Percentiles rank a stretch among this genome's conserved stretches.
Evolutionary conservation across 2,113 vertebrate genomes (phyloP).

Genomic region (Paracanthobrama guichenoti): DNA sequence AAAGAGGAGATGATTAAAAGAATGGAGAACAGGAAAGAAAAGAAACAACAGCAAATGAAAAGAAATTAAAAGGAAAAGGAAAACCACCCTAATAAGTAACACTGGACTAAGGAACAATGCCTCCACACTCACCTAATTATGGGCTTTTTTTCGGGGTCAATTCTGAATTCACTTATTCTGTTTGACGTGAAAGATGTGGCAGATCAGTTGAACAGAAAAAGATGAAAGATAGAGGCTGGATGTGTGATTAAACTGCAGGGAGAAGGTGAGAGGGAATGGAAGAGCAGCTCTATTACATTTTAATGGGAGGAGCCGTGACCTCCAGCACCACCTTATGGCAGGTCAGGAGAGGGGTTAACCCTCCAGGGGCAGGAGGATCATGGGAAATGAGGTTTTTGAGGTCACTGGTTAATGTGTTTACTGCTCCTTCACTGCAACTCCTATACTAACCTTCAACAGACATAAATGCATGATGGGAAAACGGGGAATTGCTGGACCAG

Average conservation of each 20-base stretch:
- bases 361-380: constrained; percentile 54
- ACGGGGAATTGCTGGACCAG: not conserved
- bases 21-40: not conserved
- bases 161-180: not conserved
- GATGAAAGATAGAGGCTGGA: constrained; percentile 55
- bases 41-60: not conserved
- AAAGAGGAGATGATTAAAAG: not conserved
- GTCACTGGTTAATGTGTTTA: constrained; percentile 65
- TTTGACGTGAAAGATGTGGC: constrained; percentile 16
- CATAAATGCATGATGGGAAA: constrained; percentile 46
- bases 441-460: constrained; percentile 64
- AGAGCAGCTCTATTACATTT: constrained; percentile 66
- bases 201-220: not conserved
- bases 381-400: constrained; percentile 53
- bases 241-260: constrained; percentile 63
- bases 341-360: constrained; percentile 63
- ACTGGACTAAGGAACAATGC: not conserved
- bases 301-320: constrained; percentile 65
- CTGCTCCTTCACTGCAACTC: constrained; percentile 59
- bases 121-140: not conserved
- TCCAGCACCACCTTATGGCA: constrained; percentile 56
- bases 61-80: too few species aligned
- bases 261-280: constrained; percentile 53
- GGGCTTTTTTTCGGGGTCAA: not conserved
- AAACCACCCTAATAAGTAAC: not conserved